Evolutionary conservation across 1,140 invertebrate genomes (phyloP), one percentile per base, ranked within the genome.

Genomic region (Lamellibrachia luymesi): DNA sequence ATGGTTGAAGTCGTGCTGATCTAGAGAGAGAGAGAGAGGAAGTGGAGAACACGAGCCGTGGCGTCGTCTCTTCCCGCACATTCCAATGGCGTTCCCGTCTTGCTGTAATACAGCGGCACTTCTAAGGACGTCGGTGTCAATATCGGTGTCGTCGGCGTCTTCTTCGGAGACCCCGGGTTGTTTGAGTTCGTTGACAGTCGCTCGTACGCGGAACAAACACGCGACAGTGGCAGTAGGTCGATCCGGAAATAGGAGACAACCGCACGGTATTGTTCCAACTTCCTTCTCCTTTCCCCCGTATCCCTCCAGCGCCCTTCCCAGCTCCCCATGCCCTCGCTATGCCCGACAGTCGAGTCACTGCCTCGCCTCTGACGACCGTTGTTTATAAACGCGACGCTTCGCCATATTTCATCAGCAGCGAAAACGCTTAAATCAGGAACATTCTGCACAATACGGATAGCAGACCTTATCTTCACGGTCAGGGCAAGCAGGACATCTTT

Each of bases 381-480:
- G 64, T 80, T 80, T 80, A 80, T 80, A 80, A 80, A 80, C 64
- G 64, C 64, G 64, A 22, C 64, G 64, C 64, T 80, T 17, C 64
- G 64, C 64, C 64, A 80, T 80, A 80, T 80, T 80, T 80, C 64
- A 80, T 17, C 64, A 80, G 38, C 38, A 38, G 64, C 64, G 64
- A 80, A 80, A 80, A 80, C 64, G 64, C 64, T 80, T 80, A 80
- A 80, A 80, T 80, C 64, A 80, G 64, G 64, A 80, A 80, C 64
- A 80, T 80, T 80, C 64, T 80, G 64, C 64, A 80, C 64, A 80
- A 80, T 80, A 80, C 64, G 64, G 64, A 80, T 80, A 80, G 13
- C 13, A 80, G 64, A 80, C 64, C 8, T 80, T 80, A 80, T 80
- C 64, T 80, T 80, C 64, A 80, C 64, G 64, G 8, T 80, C 64